Evolutionary conservation across 2,888 invertebrate species (phyloP), one percentile per base, ranked within the genome.

Genomic region (Eilema caniola): DNA sequence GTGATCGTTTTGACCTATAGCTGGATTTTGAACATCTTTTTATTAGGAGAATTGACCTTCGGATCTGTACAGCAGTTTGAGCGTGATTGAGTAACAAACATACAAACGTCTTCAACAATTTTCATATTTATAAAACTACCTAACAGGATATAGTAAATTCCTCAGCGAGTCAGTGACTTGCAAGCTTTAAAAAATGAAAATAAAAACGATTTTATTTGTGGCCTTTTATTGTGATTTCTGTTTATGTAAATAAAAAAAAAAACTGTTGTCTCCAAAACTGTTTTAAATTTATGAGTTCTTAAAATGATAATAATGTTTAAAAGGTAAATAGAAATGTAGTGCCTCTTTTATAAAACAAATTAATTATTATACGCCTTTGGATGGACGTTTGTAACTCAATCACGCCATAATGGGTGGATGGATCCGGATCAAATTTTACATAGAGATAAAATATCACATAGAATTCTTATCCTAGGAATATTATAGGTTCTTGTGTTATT

Each of bases 131-230:
- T 33, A 33, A 10, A 23, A 57, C 1, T 4, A 59, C 0, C 4
- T 3, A 14, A 11, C 25, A 14, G 14, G 59, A 25, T 14, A 25
- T 16, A 59, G n/a, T 24, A 57, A 59, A 14, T 25, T 11, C 59
- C 12, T 57, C 14, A 59, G 16, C 25, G 59, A 24, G 25, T 16
- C 59, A 24, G 25, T 47, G 47, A 8, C 14, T 47, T 41, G 7
- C 47, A 14, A 59, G 59, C 59, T 16, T 59, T 59, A 59, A 70
- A 68, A 76, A 31, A 53, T 31, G 31, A 70, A 66, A 80, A 74
- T 71, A 71, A 64, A 70, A 76, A 77, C 62, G 73, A 23, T 23
- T 16, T 64, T 31, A 28, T 65, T 56, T n/a, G 20, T 33, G 5
- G 25, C 16, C 33, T 66, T 66, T 66, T 60, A 66, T 66, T 66